Percentiles rank a stretch among this genome's conserved stretches.
Evolutionary conservation across 1,140 invertebrate genomes (phyloP).

Genomic region (Venustaconcha ellipsiformis): DNA sequence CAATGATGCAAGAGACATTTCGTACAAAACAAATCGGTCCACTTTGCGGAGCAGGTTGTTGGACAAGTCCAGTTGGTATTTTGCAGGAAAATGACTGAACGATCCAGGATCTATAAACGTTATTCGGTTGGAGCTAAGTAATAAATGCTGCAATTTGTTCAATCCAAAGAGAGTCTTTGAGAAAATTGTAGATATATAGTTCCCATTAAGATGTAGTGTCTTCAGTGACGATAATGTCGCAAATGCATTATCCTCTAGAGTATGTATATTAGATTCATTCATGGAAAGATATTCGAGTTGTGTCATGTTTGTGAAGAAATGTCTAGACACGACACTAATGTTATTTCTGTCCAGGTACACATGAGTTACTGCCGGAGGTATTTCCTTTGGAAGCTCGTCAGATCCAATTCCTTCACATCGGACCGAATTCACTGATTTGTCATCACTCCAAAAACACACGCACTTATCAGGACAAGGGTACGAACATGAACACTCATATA

Average conservation of each 20-base stretch:
- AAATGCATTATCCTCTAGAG: conserved; percentile 43
- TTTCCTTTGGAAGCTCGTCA: conserved; percentile 23
- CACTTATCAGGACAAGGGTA: conserved; percentile 38
- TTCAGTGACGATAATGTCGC: conserved; percentile 33
- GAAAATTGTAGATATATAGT: conserved; percentile 32
- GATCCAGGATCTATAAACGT: conserved; percentile 32
- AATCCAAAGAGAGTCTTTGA: conserved; percentile 33
- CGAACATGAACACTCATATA: conserved; percentile 40
- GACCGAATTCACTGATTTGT: conserved; percentile 28
- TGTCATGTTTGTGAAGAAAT: conserved; percentile 35
- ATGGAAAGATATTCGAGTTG: conserved; percentile 36
- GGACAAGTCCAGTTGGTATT: conserved; percentile 34
- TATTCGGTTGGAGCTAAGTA: conserved; percentile 46
- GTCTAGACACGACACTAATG: conserved; percentile 21
- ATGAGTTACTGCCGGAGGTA: conserved; percentile 41
- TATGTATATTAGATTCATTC: conserved; percentile 44
- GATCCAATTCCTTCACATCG: conserved; percentile 33
- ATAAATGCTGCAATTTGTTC: conserved; percentile 36
- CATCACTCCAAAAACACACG: conserved; percentile 34
- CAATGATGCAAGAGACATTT: background rate
- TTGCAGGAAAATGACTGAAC: conserved; percentile 24
- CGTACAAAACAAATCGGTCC: conserved; percentile 12
- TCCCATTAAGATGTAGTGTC: conserved; percentile 43
- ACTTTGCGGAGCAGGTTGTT: conserved; percentile 37
- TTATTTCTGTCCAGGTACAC: conserved; percentile 49